Evolutionary conservation across 2,888 invertebrate species (phyloP).

Genomic region (Pristionchus fissidentatus): DNA sequence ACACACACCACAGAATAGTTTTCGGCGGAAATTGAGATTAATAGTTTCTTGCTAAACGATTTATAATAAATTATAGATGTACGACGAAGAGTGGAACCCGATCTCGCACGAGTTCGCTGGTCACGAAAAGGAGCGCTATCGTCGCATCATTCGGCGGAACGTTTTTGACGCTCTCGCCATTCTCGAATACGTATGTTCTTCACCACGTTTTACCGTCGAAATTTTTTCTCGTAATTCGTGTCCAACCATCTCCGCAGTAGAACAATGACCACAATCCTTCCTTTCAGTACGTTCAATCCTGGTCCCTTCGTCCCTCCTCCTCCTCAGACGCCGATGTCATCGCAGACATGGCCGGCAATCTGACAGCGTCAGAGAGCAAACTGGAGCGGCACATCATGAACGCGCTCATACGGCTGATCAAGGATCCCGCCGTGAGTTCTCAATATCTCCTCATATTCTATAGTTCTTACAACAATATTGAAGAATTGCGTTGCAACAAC

Average conservation of each 20-base stretch:
- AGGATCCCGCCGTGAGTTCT: conserved; percentile 38
- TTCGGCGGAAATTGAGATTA: too few species aligned
- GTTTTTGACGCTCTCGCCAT: conserved; percentile 58
- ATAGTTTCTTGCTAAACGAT: background rate
- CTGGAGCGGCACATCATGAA: conserved; percentile 7
- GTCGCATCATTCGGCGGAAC: conserved; percentile 57
- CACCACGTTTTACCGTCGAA: background rate
- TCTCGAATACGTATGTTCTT: conserved; percentile 58
- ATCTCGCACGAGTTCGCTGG: conserved; percentile 46
- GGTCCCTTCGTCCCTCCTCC: conserved; percentile 46
- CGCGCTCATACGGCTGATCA: conserved; percentile 16
- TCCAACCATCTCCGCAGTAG: background rate
- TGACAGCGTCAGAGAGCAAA: conserved; percentile 9
- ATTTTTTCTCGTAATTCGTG: background rate
- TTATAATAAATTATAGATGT: conserved; percentile 46
- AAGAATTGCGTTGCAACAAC: too few species aligned
- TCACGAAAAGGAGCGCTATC: conserved; percentile 54
- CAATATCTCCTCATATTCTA: background rate
- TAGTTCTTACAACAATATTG: background rate
- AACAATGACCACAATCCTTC: background rate
- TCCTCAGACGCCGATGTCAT: conserved; percentile 35
- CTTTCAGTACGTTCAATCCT: conserved; percentile 46
- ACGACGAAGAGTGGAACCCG: conserved; percentile 58
- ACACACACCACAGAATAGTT: too few species aligned
- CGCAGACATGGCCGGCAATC: conserved; percentile 6